Base-by-base conservation (phyloP, 2,797 vertebrate genomes). In the Xerus rutilus region DNA sequence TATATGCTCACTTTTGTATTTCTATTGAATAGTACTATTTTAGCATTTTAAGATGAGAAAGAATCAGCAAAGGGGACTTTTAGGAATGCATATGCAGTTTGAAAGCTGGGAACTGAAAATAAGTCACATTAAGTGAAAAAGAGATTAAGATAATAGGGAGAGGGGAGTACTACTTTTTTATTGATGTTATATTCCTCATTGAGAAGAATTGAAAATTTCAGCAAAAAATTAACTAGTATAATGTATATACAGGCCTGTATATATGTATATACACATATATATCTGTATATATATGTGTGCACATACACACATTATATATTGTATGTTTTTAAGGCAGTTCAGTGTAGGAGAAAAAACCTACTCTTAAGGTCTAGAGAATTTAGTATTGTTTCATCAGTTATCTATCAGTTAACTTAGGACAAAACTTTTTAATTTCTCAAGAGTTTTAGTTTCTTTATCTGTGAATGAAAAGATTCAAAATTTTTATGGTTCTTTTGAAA, bases 51-150 rank as follows among this genome's bases (percentile, higher is more conserved):
- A 69, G 59, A 88, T 84, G 78, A 96, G 89, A 72, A 91, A 65
- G 67, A 93, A 91, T 96, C 88, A 81, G 81, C 69, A 82, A 65
- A 76, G 91, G 67, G 88, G 13, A 91, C 78, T 86, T 92, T 76
- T 91, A 96, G 95, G 83, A 95, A 67, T 47, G 82, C 35, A 49
- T 78, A 67, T 0, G 32, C 25, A 62, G 9, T 79, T 93, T 91
- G 10, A n/a, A 86, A 39, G 52, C 54, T 77, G 54, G 59, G 21
- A 73, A 85, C 72, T 81, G 91, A 84, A 93, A 77, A 77, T 86
- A 81, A 91, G 85, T 84, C 47, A 78, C 84, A 70, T 82, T 93
- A 18, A 62, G 20, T 89, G 47, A 92, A 83, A 95, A 86, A 59
- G n/a, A 91, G 88, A 77, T 82, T 39, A 95, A 12, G 7, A 15